A percentile compares a stretch with the other conserved stretches of the same genome.
These are phyloP conservation scores for Diploscapter pachys DNA, from an alignment of 1,140 invertebrate species.

Conservation along the genomic window DNA sequence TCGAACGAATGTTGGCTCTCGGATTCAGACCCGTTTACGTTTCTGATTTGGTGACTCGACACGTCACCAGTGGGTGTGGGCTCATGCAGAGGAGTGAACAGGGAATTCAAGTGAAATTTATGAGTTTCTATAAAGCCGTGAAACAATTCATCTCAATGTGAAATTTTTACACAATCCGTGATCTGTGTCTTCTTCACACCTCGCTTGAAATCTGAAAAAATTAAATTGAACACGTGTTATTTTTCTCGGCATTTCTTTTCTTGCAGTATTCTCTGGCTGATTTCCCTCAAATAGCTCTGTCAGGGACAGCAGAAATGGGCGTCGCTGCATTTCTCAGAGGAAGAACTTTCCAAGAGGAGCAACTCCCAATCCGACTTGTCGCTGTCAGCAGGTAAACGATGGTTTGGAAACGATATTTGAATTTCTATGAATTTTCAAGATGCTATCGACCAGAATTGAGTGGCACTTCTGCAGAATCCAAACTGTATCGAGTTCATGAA, in stretches of 20 bases:
- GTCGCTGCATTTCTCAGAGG: constrained; percentile 54
- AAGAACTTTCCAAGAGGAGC: constrained; percentile 38
- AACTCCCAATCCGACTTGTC: constrained; percentile 56
- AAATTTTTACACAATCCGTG: too few species aligned
- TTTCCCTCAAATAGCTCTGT: constrained; percentile 59
- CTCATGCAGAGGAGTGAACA: constrained; percentile 32
- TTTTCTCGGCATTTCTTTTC: not conserved
- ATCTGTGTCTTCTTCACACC: too few species aligned
- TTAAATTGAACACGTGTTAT: too few species aligned
- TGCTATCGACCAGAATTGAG: constrained; percentile 64
- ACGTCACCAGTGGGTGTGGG: constrained; percentile 46
- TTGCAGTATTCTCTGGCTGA: constrained; percentile 40
- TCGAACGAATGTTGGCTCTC: constrained; percentile 26
- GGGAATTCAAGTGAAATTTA: constrained; percentile 13
- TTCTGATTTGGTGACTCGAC: constrained; percentile 43
- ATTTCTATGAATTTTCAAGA: constrained; percentile 27
- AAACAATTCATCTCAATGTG: not conserved
- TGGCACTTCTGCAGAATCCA: constrained; percentile 58
- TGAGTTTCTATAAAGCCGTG: not conserved
- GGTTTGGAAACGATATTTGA: not conserved
- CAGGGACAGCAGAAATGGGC: constrained; percentile 64
- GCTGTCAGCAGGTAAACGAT: constrained; percentile 56
- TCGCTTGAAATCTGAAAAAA: too few species aligned
- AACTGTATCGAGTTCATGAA: constrained; percentile 64
- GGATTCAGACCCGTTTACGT: constrained; percentile 45